Conservation (phyloP, 2,888 invertebrate genomes). For the Scotopteryx bipunctaria region DNA sequence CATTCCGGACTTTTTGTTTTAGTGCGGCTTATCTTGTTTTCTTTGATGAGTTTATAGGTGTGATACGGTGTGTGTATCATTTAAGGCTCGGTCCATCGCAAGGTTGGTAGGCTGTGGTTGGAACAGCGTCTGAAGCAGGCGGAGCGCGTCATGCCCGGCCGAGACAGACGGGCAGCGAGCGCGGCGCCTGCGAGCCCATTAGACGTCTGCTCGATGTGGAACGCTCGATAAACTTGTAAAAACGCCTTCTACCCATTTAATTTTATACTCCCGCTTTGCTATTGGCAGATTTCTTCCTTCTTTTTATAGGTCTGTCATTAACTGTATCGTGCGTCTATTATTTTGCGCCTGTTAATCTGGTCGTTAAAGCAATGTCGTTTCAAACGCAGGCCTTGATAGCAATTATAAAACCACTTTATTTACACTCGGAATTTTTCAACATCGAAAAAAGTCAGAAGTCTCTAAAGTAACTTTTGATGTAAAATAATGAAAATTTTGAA, state of each 20-base stretch:
- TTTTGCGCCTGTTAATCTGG: slow-evolving; percentile 62
- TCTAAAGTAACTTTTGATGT: too few relatives aligned
- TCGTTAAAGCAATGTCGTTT: slow-evolving; percentile 55
- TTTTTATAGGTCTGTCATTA: slow-evolving; percentile 72
- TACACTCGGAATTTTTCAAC: slow-evolving; percentile 22
- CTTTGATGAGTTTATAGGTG: slow-evolving; percentile 53
- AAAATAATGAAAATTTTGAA: slow-evolving; percentile 3
- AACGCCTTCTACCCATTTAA: slow-evolving; percentile 82
- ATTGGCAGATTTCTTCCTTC: slow-evolving; percentile 79
- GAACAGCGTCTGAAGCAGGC: slow-evolving; percentile 48
- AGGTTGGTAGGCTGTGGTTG: slow-evolving; percentile 46
- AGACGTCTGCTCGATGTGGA: slow-evolving; percentile 78
- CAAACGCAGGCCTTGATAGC: slow-evolving; percentile 44
- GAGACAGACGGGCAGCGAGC: slow-evolving; percentile 78
- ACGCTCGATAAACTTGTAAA: slow-evolving; percentile 84
- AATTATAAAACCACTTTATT: slow-evolving; percentile 39
- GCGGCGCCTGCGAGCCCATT: slow-evolving; percentile 79
- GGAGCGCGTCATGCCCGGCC: slow-evolving; percentile 61
- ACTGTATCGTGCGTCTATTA: slow-evolving; percentile 72
- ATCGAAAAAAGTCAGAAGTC: too few relatives aligned
- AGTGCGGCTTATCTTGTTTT: slow-evolving; percentile 54
- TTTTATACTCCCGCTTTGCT: slow-evolving; percentile 79
- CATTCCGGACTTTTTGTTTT: slow-evolving; percentile 71
- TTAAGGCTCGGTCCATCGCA: slow-evolving; percentile 57
- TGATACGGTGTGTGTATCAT: slow-evolving; percentile 40